Evolutionary conservation across 2,888 invertebrate genomes (phyloP).

Genomic region (Phaedon cochleariae): DNA sequence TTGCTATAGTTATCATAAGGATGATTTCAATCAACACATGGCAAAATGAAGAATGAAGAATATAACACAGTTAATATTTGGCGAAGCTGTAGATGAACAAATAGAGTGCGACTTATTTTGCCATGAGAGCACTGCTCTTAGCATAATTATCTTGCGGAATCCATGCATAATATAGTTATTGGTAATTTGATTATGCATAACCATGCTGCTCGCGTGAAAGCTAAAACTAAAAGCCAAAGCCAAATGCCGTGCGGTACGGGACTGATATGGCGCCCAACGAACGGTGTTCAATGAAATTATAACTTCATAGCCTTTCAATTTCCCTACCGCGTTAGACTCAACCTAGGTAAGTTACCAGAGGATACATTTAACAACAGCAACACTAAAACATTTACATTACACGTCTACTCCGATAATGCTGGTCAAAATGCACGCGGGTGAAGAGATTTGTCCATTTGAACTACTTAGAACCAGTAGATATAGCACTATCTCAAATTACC

Average conservation of each 20-base stretch:
- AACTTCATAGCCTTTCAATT: background rate
- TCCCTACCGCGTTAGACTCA: constrained; percentile 52
- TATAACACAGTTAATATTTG: too few species aligned
- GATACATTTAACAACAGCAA: constrained; percentile 34
- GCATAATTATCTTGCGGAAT: too few species aligned
- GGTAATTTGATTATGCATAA: background rate
- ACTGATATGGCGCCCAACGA: background rate
- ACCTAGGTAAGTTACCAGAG: constrained; percentile 55
- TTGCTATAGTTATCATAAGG: too few species aligned
- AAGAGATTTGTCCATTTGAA: constrained; percentile 25
- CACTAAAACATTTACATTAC: constrained; percentile 18
- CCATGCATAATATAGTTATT: too few species aligned
- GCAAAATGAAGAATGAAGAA: too few species aligned
- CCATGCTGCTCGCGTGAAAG: constrained; percentile 19
- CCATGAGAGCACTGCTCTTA: too few species aligned
- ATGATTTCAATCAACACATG: too few species aligned
- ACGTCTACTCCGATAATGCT: constrained; percentile 21
- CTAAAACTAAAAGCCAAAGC: constrained; percentile 16
- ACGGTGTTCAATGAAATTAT: background rate
- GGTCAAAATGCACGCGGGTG: constrained; percentile 14
- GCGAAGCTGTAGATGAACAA: too few species aligned
- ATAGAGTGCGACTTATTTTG: too few species aligned
- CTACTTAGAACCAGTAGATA: background rate
- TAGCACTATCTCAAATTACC: background rate
- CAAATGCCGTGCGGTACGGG: constrained; percentile 16